Conservation (phyloP, 2,888 invertebrate genomes). For the Cyclophora albipunctata region DNA sequence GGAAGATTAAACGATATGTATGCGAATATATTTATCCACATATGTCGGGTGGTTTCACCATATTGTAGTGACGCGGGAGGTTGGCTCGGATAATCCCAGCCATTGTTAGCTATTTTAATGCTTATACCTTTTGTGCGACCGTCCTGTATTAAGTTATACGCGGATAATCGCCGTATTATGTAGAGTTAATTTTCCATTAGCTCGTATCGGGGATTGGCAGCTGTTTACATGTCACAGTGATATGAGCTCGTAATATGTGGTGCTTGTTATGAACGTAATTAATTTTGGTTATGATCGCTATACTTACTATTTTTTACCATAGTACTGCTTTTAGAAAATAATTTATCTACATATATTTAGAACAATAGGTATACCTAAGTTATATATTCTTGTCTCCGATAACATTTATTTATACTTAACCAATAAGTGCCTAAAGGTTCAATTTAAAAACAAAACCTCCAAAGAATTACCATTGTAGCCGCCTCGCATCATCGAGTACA, state of each 20-base stretch:
- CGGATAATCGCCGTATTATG: conserved; percentile 72
- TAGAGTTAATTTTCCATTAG: conserved; percentile 70
- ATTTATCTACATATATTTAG: too few relatives aligned
- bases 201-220: conserved; percentile 51
- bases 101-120: conserved; percentile 72
- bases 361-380: too few relatives aligned
- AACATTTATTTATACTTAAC: too few relatives aligned
- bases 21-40: too few relatives aligned
- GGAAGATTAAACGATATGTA: too few relatives aligned
- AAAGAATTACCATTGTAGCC: conserved; percentile 19
- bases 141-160: conserved; percentile 71
- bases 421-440: too few relatives aligned
- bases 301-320: too few relatives aligned
- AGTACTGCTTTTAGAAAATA: too few relatives aligned
- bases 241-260: conserved; percentile 37
- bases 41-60: conserved; percentile 14
- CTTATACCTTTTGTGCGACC: conserved; percentile 65
- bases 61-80: conserved; percentile 51
- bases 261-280: too few relatives aligned
- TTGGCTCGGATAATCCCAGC: conserved; percentile 63
- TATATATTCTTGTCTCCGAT: too few relatives aligned
- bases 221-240: conserved; percentile 49
- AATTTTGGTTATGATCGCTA: not conserved
- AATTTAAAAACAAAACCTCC: too few relatives aligned
- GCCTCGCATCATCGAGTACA: conserved; percentile 63